phyloP scores from a whole-genome alignment of 2,797 vertebrate species.

The Picus viridis region DNA sequence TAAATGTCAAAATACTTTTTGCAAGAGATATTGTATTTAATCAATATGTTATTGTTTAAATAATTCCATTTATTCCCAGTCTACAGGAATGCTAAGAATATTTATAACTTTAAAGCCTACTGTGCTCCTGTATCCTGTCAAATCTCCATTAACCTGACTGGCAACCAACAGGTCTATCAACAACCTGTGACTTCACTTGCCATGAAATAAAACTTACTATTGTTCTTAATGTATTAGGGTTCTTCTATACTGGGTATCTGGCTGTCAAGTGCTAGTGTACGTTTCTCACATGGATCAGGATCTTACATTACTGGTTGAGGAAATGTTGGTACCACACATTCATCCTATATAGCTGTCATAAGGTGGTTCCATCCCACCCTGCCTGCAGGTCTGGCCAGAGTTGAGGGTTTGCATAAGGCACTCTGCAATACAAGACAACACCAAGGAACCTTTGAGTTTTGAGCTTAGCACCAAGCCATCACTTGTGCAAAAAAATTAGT shows the following conservation, averaged over 20 bases:
- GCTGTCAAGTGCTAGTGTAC: not conserved
- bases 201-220: not conserved
- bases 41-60: not conserved
- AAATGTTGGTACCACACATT: not conserved
- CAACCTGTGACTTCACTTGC: not conserved
- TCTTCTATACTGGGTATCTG: not conserved
- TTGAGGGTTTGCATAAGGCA: not conserved
- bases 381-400: not conserved
- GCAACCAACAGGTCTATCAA: not conserved
- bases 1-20: not conserved
- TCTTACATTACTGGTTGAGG: not conserved
- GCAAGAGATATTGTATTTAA: not conserved
- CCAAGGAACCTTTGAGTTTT: not conserved
- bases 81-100: not conserved
- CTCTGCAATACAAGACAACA: not conserved
- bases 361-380: not conserved
- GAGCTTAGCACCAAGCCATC: not conserved
- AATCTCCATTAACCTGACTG: not conserved
- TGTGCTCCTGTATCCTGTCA: not conserved
- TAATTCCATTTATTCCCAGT: not conserved
- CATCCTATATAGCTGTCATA: not conserved
- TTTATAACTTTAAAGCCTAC: not conserved
- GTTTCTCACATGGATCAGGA: not conserved
- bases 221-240: not conserved
- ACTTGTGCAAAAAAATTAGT: not conserved